Evolutionary conservation across 2,797 vertebrate genomes (phyloP).

Genomic region (Macropus fuliginosus): DNA sequence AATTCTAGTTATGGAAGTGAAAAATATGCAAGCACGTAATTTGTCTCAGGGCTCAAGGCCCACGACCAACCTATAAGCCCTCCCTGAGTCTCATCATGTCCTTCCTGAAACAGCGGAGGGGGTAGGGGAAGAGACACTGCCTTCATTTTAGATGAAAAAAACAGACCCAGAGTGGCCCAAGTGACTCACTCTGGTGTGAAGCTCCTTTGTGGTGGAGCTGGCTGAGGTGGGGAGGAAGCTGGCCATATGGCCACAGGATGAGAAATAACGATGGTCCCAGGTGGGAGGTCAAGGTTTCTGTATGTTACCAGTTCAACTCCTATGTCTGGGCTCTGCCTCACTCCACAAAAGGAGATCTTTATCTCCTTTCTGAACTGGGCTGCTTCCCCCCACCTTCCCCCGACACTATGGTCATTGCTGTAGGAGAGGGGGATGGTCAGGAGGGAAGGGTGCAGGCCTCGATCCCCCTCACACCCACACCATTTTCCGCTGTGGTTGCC

Average conservation of each 20-base stretch:
- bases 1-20: neutral
- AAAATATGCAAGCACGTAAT: neutral
- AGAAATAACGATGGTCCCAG: neutral
- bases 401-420: neutral
- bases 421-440: neutral
- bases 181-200: neutral
- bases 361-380: neutral
- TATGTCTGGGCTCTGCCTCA: fast-evolving
- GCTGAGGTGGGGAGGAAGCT: no score
- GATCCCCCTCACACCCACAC: neutral
- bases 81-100: conserved; percentile 8
- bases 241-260: neutral
- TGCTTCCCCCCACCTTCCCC: neutral
- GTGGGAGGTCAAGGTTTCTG: neutral
- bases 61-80: neutral
- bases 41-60: neutral
- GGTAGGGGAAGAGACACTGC: neutral
- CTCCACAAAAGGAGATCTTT: neutral
- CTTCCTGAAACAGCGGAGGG: neutral
- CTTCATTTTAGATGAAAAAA: neutral
- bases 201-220: neutral
- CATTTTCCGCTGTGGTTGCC: neutral
- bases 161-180: neutral
- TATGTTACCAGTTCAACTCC: neutral
- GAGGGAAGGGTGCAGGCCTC: neutral